These are phyloP conservation scores for Xylocopa sonorina DNA, from an alignment of 1,140 invertebrate genomes.

Conservation along the genomic window DNA sequence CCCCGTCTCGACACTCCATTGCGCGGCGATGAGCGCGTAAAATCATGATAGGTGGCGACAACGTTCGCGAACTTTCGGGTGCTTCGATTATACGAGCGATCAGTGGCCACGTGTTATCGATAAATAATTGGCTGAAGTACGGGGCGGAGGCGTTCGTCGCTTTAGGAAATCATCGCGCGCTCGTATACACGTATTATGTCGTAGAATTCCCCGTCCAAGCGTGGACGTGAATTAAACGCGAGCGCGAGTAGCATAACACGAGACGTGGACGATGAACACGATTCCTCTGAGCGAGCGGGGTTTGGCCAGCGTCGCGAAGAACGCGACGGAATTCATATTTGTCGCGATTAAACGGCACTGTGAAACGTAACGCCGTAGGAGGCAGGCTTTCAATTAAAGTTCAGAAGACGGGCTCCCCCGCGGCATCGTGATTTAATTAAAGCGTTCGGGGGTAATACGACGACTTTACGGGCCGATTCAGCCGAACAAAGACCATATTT, in stretches of 20 bases:
- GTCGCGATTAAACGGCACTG: slow-evolving; percentile 24
- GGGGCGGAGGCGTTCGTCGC: not conserved
- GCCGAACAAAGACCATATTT: slow-evolving; percentile 43
- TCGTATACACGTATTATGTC: no score
- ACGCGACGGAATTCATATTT: slow-evolving; percentile 34
- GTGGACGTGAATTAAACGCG: no score
- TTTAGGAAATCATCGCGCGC: slow-evolving; percentile 24
- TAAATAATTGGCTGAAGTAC: slow-evolving; percentile 47
- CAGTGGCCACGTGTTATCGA: slow-evolving; percentile 32
- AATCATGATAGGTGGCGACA: slow-evolving; percentile 27
- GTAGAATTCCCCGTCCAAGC: no score
- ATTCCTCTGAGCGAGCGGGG: no score
- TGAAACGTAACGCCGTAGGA: not conserved
- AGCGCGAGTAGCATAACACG: no score
- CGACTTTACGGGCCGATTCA: slow-evolving; percentile 23
- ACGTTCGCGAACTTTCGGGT: slow-evolving; percentile 22
- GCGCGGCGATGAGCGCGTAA: not conserved
- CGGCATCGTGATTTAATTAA: slow-evolving; percentile 54
- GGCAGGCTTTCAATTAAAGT: slow-evolving; percentile 32
- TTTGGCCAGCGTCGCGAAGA: not conserved
- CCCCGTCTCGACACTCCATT: slow-evolving; percentile 12
- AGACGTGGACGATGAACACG: no score
- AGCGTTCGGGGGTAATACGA: slow-evolving; percentile 27
- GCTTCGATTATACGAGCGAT: slow-evolving; percentile 38
- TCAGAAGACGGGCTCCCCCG: not conserved